Base-by-base conservation (phyloP, 2,113 vertebrate genomes). In the Erpornis zantholeuca region DNA sequence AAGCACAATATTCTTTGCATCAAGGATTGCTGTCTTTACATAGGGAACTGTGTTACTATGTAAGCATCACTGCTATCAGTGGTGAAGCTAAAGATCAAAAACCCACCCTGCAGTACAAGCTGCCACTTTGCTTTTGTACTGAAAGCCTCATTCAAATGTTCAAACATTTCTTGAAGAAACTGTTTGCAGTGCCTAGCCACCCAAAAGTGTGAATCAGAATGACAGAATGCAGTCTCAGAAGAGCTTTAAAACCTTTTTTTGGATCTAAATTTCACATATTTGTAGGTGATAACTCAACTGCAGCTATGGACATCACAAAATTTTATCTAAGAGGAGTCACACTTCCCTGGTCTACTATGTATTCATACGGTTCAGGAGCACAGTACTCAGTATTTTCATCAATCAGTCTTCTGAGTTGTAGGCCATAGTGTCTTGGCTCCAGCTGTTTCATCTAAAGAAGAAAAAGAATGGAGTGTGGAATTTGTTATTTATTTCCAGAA, bases 311-410 rank as follows among this genome's bases (percentile, higher is more conserved):
- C 6, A 89, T 35, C 24, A 76, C 1, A 3, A 35, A 42, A 28
- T 4, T 78, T 57, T 50, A n/a, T 79, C 27, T 24, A 20, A 75
- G 54, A 70, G 52, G 15, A 73, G 10, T 42, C 29, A 27, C 65
- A 96, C 98, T 98, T 97, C 97, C 99, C 99, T 98, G 96, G 10
- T 98, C 98, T 16, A 97, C 88, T 90, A 99, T 97, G 25, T 97
- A 98, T 73, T 99, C 98, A 0, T 94, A 96, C 0, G 96, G 95
- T 0, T 98, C 97, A 23, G 98, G 98, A 31, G 96, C 81, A 65
- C 92, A 96, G 19, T 96, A 96, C 50, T 98, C 98, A 11, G 90
- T 65, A 6, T 95, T 98, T 88, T 98, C 98, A 52, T 98, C 98
- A 3, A 88, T 96, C 28, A 85, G 52, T 65, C 97, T 98, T 91